Base-by-base conservation (phyloP, 2,888 invertebrate genomes). In the Horisme vitalbata region DNA sequence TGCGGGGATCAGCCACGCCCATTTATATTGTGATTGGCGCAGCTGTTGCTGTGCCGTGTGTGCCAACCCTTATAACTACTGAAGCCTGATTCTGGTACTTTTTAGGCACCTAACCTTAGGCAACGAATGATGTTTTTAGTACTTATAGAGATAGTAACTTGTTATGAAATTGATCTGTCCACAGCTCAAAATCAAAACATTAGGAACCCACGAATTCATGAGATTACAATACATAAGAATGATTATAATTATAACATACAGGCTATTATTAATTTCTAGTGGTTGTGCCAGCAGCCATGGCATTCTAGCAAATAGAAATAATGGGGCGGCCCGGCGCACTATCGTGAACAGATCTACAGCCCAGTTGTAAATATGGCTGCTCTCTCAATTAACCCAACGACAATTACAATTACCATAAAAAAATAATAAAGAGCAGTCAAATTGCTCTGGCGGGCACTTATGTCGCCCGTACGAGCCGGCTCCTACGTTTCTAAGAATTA, bases 21-120 rank as follows among this genome's bases (percentile, higher is more conserved):
- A 80, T 71, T 71, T 75, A 77, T 78, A 87, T 88, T 87, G 89
- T 88, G 89, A 89, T 89, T 89, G 88, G 88, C 71, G 88, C 88
- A 88, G 88, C 89, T 89, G 88, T 85, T 83, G 71, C 71, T 68
- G 55, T 47, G 71, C 71, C 67, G 74, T 79, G 71, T 76, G 69
- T 63, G 65, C 71, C 62, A 62, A 68, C 70, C 77, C 75, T 76
- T 73, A 75, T 53, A 61, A 63, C 59, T 61, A 52, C 58, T 61
- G 52, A 61, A 65, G 63, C 6, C 63, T 61, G 60, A 63, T 61
- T 36, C 35, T 52, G 43, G 49, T 51, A 20, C 50, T 47, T 48
- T 53, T 44, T 14, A 28, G 4, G 18, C 23, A 36, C 14, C 9
- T 15, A 21, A 15, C 23, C 21, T 46, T 11, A 30, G 30, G n/a